Evolutionary conservation across 1,140 invertebrate species (phyloP).

Genomic region (Platyscapa corneri): DNA sequence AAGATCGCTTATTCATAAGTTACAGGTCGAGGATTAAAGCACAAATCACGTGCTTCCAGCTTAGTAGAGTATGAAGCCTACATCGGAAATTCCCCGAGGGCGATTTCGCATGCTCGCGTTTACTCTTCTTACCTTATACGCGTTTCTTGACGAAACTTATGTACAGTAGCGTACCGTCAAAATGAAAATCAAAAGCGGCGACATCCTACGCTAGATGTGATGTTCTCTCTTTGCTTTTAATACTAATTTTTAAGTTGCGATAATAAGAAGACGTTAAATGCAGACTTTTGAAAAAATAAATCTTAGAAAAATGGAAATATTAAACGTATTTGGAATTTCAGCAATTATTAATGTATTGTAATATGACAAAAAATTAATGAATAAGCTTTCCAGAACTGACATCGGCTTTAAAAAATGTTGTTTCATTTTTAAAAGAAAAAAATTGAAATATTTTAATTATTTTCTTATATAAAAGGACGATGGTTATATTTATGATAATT

Average conservation of each 20-base stretch:
- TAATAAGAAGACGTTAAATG: not conserved
- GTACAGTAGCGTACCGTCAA: not conserved
- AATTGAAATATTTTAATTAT: too few species aligned
- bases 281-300: not conserved
- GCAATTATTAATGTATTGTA: too few species aligned
- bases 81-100: slow-evolving; percentile 18
- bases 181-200: not conserved
- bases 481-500: too few species aligned
- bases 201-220: not conserved
- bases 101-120: slow-evolving; percentile 40
- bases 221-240: not conserved
- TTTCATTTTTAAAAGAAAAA: too few species aligned
- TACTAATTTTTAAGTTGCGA: not conserved
- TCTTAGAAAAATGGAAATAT: too few species aligned
- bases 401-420: too few species aligned
- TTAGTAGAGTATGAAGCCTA: not conserved
- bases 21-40: slow-evolving; percentile 9
- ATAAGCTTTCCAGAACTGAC: too few species aligned
- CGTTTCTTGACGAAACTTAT: slow-evolving; percentile 29
- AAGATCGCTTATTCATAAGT: slow-evolving; percentile 15
- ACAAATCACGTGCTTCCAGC: slow-evolving; percentile 30
- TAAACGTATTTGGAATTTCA: too few species aligned
- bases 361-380: too few species aligned
- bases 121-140: slow-evolving; percentile 14
- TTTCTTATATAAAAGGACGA: too few species aligned